These are phyloP conservation scores for Pseudococcus viburni DNA, from an alignment of 2,888 invertebrate species.

Conservation along the genomic window DNA sequence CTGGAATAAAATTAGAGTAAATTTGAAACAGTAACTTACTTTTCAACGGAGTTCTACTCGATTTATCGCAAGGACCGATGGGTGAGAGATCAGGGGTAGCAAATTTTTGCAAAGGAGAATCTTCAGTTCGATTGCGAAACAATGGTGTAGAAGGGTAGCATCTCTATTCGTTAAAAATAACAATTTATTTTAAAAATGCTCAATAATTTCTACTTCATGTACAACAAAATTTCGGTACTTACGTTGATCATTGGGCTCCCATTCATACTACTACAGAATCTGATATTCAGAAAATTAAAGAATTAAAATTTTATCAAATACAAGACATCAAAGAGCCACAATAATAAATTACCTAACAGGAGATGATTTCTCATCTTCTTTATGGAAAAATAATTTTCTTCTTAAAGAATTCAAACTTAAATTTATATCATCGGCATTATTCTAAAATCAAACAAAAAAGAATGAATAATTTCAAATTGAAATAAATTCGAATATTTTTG, in stretches of 20 bases:
- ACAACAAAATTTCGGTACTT: not conserved
- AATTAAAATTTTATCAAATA: not conserved
- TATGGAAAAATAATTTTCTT: conserved; percentile 67
- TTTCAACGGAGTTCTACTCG: conserved; percentile 1
- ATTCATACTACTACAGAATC: conserved; percentile 30
- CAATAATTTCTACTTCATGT: not conserved
- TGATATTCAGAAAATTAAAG: not conserved
- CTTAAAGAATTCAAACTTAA: conserved; percentile 66
- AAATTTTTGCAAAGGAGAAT: conserved; percentile 53
- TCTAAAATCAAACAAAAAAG: conserved; percentile 29
- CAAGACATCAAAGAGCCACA: not conserved
- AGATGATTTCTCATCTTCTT: conserved; percentile 67
- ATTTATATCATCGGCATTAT: conserved; percentile 65
- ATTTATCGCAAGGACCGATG: conserved; percentile 30
- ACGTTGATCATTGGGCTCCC: conserved; percentile 53
- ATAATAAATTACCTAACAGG: conserved; percentile 65
- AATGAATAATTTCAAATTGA: not conserved
- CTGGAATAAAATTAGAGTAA: not conserved
- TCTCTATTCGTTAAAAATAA: conserved; percentile 16
- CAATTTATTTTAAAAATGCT: not conserved
- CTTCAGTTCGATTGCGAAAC: conserved; percentile 16
- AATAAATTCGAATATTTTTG: not conserved
- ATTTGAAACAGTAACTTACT: not conserved
- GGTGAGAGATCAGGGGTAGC: conserved; percentile 61
- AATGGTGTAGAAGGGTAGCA: conserved; percentile 65